Evolutionary conservation across 1,140 invertebrate species (phyloP), one percentile per base, ranked within the genome.

Genomic region (Acromyrmex echinatior): DNA sequence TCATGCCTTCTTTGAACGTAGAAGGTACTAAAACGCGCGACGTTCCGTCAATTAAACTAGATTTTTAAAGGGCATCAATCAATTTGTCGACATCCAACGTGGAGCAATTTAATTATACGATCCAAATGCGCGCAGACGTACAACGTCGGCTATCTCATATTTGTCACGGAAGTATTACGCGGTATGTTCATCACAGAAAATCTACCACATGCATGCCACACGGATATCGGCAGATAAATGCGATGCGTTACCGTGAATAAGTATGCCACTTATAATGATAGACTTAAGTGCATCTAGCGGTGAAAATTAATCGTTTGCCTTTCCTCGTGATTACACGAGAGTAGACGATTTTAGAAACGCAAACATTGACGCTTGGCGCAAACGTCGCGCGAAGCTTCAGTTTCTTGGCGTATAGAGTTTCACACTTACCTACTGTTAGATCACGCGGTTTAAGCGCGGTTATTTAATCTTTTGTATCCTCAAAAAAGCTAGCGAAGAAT

Each of bases 221-320:
- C 2, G 9, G 25, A 14, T 25, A 68, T 80, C 45, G 25, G 45
- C 14, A 53, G 66, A 80, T 80, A 80, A 80, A 51, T 51, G 77
- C 60, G 60, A 35, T 18, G 25, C 10, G 60, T 31, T 21, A 49
- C 2, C 12, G 28, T 25, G 28, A 80, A 35, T 66, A 79, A 79
- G 60, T 79, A 12, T 10, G 28, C 62, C 45, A n/a, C 28, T 68
- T 68, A 77, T 45, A 68, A 66, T 21, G 62, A 45, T 45, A 63
- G 60, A 21, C 14, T 79, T 79, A 66, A 79, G 18, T 66, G 28
- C 18, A 66, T 31, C 39, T 35, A 78, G 18, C 45, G 77, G 18
- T 28, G 28, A 66, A 66, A 79, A 79, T 79, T 35, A 79, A 66
- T 79, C 39, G 39, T 45, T 78, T 49, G 7, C 21, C 60, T 79